Evolutionary conservation across 2,113 vertebrate genomes (phyloP).

Genomic region (Oryctolagus cuniculus): mOryCun1.1 NC_091437.1:17874001-17874500

Average conservation of each 20-base stretch:
- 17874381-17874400: neutral
- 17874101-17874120: neutral
- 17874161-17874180: neutral
- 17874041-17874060: neutral
- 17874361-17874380: neutral
- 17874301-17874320: neutral
- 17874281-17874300: neutral
- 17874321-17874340: neutral
- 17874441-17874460: neutral
- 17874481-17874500: neutral
- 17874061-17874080: neutral
- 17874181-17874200: neutral
- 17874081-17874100: neutral
- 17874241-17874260: neutral
- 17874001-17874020: neutral
- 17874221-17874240: neutral
- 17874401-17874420: neutral
- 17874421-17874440: neutral
- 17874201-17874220: neutral
- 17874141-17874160: neutral
- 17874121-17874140: neutral
- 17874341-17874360: neutral
- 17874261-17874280: neutral
- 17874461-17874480: neutral
- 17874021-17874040: neutral